Percentiles rank a stretch among this genome's conserved stretches.
Evolutionary conservation across 2,888 invertebrate species (phyloP).

Genomic region (Luffia ferchaultella): DNA sequence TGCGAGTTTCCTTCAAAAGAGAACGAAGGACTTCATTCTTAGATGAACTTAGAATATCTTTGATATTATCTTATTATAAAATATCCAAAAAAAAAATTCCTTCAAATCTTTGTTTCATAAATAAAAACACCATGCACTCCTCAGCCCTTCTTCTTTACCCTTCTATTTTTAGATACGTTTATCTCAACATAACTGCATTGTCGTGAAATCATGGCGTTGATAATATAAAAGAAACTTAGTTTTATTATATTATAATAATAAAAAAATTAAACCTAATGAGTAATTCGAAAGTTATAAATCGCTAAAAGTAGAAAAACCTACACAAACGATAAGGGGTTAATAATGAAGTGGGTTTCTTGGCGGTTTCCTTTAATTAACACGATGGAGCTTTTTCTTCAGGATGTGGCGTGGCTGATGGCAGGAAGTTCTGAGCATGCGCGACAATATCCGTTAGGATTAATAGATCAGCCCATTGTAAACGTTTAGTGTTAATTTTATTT

Average conservation of each 20-base stretch:
- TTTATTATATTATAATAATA: neutral
- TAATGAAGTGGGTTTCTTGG: neutral
- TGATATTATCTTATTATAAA: no score
- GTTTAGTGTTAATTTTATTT: conserved; percentile 2
- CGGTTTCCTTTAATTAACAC: conserved; percentile 7
- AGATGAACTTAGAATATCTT: no score
- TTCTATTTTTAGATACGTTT: neutral
- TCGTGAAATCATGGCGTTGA: neutral
- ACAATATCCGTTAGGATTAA: conserved; percentile 7
- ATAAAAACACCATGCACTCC: no score
- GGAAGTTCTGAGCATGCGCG: conserved; percentile 1
- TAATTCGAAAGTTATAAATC: no score
- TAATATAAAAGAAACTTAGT: neutral
- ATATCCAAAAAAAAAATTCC: no score
- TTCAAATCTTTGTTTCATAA: no score
- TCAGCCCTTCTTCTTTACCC: neutral
- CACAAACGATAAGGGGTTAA: neutral
- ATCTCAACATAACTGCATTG: neutral
- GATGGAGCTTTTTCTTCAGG: conserved; percentile 4
- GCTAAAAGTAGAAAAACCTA: neutral
- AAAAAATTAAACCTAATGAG: neutral
- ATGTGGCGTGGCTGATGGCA: conserved; percentile 2
- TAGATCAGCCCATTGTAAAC: conserved; percentile 4
- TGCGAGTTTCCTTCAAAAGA: neutral
- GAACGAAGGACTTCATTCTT: no score